A percentile compares a stretch with the other conserved stretches of the same genome.
Evolutionary conservation across 2,797 vertebrate genomes (phyloP).

Genomic region (Pipistrellus kuhlii): DNA sequence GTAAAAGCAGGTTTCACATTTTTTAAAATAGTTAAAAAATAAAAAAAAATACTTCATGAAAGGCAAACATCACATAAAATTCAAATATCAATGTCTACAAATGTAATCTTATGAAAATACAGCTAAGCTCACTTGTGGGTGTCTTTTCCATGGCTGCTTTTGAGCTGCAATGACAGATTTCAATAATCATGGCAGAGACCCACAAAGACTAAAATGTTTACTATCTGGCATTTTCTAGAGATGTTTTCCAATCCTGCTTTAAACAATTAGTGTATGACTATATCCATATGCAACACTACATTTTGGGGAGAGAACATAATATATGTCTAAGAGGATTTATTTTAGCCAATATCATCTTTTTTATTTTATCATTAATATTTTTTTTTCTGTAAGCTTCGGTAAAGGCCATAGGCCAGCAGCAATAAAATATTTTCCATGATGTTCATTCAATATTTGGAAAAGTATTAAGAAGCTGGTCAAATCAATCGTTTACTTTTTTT

Average conservation of each 20-base stretch:
- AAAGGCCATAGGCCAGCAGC: constrained; percentile 20
- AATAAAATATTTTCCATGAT: neutral
- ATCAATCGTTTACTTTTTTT: neutral
- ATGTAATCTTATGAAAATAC: neutral
- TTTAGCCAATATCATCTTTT: neutral
- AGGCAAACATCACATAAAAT: constrained; percentile 37
- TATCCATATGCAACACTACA: neutral
- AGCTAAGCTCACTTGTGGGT: neutral
- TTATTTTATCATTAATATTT: neutral
- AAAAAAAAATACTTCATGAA: neutral
- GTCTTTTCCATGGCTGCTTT: neutral
- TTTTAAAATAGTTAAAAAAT: constrained; percentile 40
- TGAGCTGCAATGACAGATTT: neutral
- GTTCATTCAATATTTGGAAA: constrained; percentile 1
- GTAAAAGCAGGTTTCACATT: neutral
- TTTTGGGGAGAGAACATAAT: neutral
- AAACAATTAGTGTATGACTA: constrained; percentile 5
- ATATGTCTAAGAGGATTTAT: neutral
- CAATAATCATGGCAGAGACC: neutral
- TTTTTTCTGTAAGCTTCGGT: neutral
- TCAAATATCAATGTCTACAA: neutral
- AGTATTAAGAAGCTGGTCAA: neutral
- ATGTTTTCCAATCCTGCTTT: neutral
- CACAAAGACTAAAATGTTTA: neutral
- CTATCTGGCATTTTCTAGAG: neutral